A percentile compares a stretch with the other conserved stretches of the same genome.
Conservation (phyloP, 2,113 vertebrate species). For the Calidris pugnax region DNA sequence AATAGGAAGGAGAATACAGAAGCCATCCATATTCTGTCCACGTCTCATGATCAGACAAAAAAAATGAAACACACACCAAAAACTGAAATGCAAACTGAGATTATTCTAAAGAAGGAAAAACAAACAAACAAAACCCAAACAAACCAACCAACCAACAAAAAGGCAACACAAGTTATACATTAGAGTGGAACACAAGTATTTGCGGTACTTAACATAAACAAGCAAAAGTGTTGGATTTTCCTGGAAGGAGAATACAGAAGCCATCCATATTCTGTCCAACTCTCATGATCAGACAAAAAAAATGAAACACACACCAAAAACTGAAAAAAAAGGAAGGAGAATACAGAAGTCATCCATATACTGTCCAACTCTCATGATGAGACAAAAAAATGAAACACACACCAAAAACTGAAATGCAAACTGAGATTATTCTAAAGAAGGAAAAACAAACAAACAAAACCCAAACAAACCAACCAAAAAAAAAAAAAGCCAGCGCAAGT, state of each 20-base stretch:
- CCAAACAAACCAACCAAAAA: not conserved
- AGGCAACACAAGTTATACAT: fast-evolving
- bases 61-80: fast-evolving
- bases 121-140: not conserved
- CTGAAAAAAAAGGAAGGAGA: too few species aligned
- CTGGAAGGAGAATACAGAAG: not conserved
- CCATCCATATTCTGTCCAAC: not conserved
- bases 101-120: not conserved
- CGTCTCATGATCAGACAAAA: not conserved
- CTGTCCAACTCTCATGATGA: too few species aligned
- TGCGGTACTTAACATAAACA: not conserved
- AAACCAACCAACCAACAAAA: not conserved
- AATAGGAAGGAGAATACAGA: fast-evolving
- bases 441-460: not conserved
- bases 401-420: not conserved
- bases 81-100: fast-evolving
- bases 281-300: not conserved
- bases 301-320: not conserved
- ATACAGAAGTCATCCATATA: too few species aligned
- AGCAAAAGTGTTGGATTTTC: fast-evolving
- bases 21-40: not conserved
- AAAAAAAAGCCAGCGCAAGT: fast-evolving
- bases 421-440: too few species aligned
- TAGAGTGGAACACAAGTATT: fast-evolving
- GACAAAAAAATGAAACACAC: too few species aligned